Conservation (phyloP, 1,140 invertebrate genomes). For the Patella vulgata region DNA sequence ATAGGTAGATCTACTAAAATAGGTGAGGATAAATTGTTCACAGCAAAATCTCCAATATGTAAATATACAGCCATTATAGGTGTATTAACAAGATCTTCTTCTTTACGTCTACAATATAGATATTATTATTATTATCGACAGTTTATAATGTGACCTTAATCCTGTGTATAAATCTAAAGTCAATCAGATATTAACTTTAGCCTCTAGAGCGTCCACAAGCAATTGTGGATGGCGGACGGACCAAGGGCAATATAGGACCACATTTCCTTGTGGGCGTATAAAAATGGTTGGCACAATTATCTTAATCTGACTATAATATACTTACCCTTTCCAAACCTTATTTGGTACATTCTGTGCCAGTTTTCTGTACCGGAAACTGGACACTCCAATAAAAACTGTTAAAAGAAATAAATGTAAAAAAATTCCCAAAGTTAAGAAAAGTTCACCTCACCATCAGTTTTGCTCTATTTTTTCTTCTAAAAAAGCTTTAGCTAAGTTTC, state of each 20-base stretch:
- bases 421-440: background rate
- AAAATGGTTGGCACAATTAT: no score
- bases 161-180: no score
- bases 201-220: no score
- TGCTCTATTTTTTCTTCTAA: no score
- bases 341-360: conserved; percentile 52
- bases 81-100: conserved; percentile 60
- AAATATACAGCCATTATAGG: conserved; percentile 56
- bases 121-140: background rate
- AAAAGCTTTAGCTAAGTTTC: no score
- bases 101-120: conserved; percentile 29
- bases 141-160: background rate
- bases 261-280: no score
- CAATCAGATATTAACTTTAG: no score
- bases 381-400: conserved; percentile 52
- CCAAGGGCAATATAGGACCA: no score
- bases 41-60: conserved; percentile 32
- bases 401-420: conserved; percentile 6
- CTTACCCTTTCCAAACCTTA: conserved; percentile 36
- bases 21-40: conserved; percentile 43
- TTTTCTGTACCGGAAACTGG: conserved; percentile 46
- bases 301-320: no score
- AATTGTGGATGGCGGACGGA: no score
- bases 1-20: conserved; percentile 51
- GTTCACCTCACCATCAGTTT: no score